Percentiles rank a stretch among this genome's conserved stretches.
These are phyloP conservation scores for Paragorgia papillata DNA, from an alignment of 92 coral and sea anemone species.

Conservation along the genomic window DNA sequence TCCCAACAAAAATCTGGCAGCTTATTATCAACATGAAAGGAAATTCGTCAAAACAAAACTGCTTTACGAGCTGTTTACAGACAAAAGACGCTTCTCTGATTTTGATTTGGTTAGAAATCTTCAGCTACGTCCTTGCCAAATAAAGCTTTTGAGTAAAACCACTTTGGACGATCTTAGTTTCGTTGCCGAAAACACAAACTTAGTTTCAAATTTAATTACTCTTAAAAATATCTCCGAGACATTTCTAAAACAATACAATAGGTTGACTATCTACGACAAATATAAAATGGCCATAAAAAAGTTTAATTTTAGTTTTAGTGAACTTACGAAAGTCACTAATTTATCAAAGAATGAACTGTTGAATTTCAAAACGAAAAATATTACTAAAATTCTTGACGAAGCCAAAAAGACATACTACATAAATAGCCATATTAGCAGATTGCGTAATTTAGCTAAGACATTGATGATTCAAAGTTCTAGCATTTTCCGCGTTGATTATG, in stretches of 20 bases:
- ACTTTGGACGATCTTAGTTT: conserved; percentile 12
- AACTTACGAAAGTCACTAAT: conserved; percentile 5
- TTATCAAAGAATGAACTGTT: background rate
- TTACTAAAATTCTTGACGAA: background rate
- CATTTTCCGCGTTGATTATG: too few species aligned
- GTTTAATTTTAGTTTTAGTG: background rate
- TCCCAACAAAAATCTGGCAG: background rate
- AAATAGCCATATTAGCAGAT: too few species aligned
- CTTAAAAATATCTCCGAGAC: background rate
- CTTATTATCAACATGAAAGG: conserved; percentile 5
- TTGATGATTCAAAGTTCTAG: too few species aligned
- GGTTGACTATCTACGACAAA: conserved; percentile 11
- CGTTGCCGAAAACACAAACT: background rate
- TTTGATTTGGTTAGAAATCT: conserved; percentile 33
- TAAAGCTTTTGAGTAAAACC: conserved; percentile 3
- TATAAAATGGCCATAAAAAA: background rate
- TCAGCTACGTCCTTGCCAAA: conserved; percentile 25
- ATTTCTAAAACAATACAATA: background rate
- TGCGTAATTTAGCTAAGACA: too few species aligned
- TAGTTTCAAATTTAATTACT: background rate
- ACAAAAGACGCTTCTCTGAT: conserved; percentile 5
- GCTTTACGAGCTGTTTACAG: conserved; percentile 19
- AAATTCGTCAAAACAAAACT: background rate
- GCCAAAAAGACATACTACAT: background rate
- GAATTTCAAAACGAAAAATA: background rate